Evolutionary conservation across 2,797 vertebrate genomes (phyloP).

Genomic region (Taeniopygia guttata): DNA sequence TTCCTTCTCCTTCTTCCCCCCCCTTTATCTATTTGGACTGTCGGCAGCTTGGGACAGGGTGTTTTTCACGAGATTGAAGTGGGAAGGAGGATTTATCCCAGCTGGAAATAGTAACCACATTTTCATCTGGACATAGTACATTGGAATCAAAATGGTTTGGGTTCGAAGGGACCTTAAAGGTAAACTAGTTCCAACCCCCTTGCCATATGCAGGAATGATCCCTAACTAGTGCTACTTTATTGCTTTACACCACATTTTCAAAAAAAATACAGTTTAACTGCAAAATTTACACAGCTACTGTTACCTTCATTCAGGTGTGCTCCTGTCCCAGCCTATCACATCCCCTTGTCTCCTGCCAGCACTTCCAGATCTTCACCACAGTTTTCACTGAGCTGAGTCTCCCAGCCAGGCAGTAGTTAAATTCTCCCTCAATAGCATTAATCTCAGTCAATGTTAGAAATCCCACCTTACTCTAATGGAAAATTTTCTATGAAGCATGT

Average conservation of each 20-base stretch:
- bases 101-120: background rate
- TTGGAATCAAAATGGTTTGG: background rate
- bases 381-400: background rate
- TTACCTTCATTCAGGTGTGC: background rate
- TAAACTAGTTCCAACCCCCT: fast-evolving
- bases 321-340: background rate
- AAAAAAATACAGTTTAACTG: background rate
- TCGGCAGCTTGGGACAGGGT: background rate
- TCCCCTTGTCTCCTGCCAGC: background rate
- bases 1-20: background rate
- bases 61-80: background rate
- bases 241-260: background rate
- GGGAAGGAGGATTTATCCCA: background rate
- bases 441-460: background rate
- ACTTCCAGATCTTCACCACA: background rate
- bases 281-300: background rate
- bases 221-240: background rate
- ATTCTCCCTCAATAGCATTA: background rate
- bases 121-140: background rate
- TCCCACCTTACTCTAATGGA: background rate
- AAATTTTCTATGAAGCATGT: background rate
- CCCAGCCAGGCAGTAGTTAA: background rate
- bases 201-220: background rate
- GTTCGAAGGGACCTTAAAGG: background rate
- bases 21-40: background rate